phyloP scores from a whole-genome alignment of 1,140 invertebrate genomes.

The Conus ventricosus region DNA sequence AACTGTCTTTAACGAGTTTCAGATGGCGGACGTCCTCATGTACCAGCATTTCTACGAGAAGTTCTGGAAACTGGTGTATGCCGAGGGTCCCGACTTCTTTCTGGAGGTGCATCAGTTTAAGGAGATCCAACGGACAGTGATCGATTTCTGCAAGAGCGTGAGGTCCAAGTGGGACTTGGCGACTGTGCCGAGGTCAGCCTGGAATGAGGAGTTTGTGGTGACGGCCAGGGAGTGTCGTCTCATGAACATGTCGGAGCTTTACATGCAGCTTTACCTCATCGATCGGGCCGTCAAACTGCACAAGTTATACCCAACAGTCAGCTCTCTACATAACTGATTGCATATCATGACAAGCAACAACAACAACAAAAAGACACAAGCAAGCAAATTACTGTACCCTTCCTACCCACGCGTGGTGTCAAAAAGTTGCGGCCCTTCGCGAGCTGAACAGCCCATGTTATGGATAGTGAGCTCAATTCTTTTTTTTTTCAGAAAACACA shows the following conservation, averaged over 20 bases:
- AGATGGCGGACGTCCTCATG: slow-evolving; percentile 48
- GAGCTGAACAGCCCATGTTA: no score
- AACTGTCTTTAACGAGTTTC: slow-evolving; percentile 26
- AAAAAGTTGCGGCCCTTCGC: no score
- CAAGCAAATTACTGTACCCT: neutral
- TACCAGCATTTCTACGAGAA: slow-evolving; percentile 49
- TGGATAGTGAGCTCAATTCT: no score
- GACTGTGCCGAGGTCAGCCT: slow-evolving; percentile 32
- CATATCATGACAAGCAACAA: no score
- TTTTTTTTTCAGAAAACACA: no score
- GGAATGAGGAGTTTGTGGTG: slow-evolving; percentile 48
- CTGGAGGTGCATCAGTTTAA: slow-evolving; percentile 47
- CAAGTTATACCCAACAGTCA: neutral
- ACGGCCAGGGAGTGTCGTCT: slow-evolving; percentile 46
- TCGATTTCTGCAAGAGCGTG: slow-evolving; percentile 41
- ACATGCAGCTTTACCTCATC: slow-evolving; percentile 27
- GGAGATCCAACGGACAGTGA: slow-evolving; percentile 29
- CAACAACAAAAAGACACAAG: neutral
- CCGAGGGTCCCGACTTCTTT: slow-evolving; percentile 39
- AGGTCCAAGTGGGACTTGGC: slow-evolving; percentile 7
- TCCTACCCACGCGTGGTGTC: neutral
- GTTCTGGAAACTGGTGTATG: slow-evolving; percentile 39
- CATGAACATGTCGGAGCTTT: slow-evolving; percentile 45
- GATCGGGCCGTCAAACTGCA: neutral
- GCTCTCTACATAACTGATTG: neutral